Evolutionary conservation across 2,888 invertebrate genomes (phyloP).

Genomic region (Calameuta filiformis): DNA sequence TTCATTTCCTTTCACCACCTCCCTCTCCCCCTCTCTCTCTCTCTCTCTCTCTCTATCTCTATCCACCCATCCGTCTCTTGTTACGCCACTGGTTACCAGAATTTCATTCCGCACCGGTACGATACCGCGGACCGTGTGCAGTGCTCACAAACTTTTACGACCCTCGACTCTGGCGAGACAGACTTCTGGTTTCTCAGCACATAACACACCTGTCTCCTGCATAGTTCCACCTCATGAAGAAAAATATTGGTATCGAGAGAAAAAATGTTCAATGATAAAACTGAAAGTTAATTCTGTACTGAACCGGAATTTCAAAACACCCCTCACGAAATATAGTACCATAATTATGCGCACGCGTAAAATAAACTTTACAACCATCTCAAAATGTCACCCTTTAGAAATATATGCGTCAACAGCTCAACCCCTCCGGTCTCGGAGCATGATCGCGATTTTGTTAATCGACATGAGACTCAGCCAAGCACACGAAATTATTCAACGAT

Average conservation of each 20-base stretch:
- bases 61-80: background rate
- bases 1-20: background rate
- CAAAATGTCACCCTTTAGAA: slow-evolving; percentile 39
- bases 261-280: background rate
- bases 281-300: background rate
- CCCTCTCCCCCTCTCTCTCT: background rate
- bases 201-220: background rate
- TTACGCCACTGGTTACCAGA: slow-evolving; percentile 7
- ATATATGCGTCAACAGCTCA: background rate
- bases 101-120: slow-evolving; percentile 37
- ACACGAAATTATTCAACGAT: slow-evolving; percentile 28
- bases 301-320: background rate
- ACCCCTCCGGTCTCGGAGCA: background rate
- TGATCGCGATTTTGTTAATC: slow-evolving; percentile 47
- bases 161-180: background rate
- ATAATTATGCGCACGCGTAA: background rate
- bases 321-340: background rate
- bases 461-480: slow-evolving; percentile 30
- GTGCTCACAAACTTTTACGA: background rate
- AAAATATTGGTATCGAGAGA: background rate
- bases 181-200: background rate
- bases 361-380: background rate
- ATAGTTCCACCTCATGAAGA: background rate
- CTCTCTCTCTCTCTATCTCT: background rate
- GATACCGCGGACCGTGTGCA: slow-evolving; percentile 15